Evolutionary conservation across 2,797 vertebrate species (phyloP).

Genomic region (Anas acuta): DNA sequence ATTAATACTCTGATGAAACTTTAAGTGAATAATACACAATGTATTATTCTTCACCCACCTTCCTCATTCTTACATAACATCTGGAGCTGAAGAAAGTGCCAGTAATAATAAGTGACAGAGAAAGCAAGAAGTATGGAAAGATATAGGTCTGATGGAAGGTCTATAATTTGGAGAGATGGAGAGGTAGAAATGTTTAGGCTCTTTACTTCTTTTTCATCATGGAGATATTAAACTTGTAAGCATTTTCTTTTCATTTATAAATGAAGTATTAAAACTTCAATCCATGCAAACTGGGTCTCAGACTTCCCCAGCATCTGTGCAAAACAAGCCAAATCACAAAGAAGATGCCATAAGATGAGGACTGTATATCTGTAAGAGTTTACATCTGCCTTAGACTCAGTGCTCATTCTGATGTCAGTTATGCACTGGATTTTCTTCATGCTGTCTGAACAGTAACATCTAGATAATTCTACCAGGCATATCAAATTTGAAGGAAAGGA

Average conservation of each 20-base stretch:
- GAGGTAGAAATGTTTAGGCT: rapidly evolving
- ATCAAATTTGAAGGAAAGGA: neutral
- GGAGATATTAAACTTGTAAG: neutral
- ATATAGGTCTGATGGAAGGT: neutral
- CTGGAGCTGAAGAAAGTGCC: neutral
- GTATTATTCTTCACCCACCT: neutral
- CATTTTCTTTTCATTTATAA: neutral
- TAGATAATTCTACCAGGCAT: neutral
- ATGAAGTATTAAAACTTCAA: neutral
- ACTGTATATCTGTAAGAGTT: neutral
- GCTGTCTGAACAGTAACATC: neutral
- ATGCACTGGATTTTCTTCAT: neutral
- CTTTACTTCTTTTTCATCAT: neutral
- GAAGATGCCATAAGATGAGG: neutral
- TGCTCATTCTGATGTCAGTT: neutral
- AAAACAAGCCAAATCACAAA: neutral
- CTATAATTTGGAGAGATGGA: too few relatives aligned
- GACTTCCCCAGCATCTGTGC: neutral
- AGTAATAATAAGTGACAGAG: neutral
- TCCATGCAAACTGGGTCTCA: neutral
- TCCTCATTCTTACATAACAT: neutral
- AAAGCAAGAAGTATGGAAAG: neutral
- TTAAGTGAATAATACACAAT: neutral
- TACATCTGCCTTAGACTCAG: neutral
- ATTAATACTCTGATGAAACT: neutral